Conservation (phyloP, 2,113 vertebrate species). For the Sceloporus undulatus region DNA sequence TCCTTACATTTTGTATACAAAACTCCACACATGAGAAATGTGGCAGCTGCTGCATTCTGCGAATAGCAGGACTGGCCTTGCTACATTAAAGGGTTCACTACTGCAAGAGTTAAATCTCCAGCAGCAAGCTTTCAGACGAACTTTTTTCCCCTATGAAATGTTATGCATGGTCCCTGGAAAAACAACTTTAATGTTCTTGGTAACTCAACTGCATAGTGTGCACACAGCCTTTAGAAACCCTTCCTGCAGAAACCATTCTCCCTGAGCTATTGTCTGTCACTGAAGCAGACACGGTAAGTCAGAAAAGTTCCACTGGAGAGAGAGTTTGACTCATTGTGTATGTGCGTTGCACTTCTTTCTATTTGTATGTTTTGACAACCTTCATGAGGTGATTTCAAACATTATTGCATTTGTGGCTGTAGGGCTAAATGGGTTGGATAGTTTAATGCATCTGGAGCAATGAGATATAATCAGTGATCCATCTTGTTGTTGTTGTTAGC, state of each 20-base stretch:
- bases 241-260: neutral
- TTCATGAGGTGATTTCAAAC: constrained; percentile 31
- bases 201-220: constrained; percentile 3
- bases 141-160: neutral
- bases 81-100: neutral
- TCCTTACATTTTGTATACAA: too few relatives aligned
- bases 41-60: neutral
- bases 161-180: constrained; percentile 13
- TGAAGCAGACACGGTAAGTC: constrained; percentile 38
- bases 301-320: constrained; percentile 4
- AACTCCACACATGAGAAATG: neutral
- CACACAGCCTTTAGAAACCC: constrained; percentile 46
- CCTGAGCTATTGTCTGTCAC: constrained; percentile 11
- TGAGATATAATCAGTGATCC: constrained; percentile 9
- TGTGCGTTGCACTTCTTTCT: constrained; percentile 33
- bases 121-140: neutral
- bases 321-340: constrained; percentile 37
- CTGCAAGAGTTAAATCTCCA: neutral
- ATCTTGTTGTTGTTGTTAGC: neutral
- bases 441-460: constrained; percentile 40
- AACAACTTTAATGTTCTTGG: constrained; percentile 25
- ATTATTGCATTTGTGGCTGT: constrained; percentile 40
- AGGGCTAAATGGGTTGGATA: constrained; percentile 30
- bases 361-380: constrained; percentile 26
- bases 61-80: neutral